These are phyloP conservation scores for Drosophila ananassae DNA, from an alignment of 1,140 invertebrate genomes.

Conservation along the genomic window DNA sequence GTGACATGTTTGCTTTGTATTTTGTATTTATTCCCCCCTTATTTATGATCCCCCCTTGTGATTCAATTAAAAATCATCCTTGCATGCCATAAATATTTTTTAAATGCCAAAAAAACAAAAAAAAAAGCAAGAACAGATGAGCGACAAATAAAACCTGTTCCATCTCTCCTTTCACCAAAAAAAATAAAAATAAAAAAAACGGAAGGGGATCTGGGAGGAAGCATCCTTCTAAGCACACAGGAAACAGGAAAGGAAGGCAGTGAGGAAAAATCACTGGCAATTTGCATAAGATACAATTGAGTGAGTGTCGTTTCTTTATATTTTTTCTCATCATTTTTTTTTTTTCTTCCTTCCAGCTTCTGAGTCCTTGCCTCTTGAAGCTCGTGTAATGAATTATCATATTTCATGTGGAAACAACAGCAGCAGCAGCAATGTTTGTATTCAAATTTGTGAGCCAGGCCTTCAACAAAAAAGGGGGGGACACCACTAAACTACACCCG, in stretches of 20 bases:
- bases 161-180: slow-evolving; percentile 30
- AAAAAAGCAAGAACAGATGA: slow-evolving; percentile 32
- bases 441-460: slow-evolving; percentile 53
- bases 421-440: slow-evolving; percentile 54
- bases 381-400: slow-evolving; percentile 82
- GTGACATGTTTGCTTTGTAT: slow-evolving; percentile 19
- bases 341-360: not conserved
- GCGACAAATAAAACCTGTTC: slow-evolving; percentile 21
- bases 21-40: slow-evolving; percentile 5
- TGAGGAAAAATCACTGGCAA: slow-evolving; percentile 81
- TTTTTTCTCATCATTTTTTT: slow-evolving; percentile 20
- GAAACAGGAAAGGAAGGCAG: slow-evolving; percentile 47
- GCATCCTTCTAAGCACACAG: slow-evolving; percentile 48
- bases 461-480: slow-evolving; percentile 24
- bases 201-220: slow-evolving; percentile 20
- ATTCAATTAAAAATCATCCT: slow-evolving; percentile 53
- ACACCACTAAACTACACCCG: slow-evolving; percentile 9
- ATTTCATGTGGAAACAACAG: slow-evolving; percentile 72
- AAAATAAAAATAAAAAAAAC: slow-evolving; percentile 15
- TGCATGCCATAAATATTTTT: slow-evolving; percentile 46
- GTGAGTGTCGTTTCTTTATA: slow-evolving; percentile 73
- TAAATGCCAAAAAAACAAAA: slow-evolving; percentile 24
- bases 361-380: slow-evolving; percentile 45
- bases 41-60: slow-evolving; percentile 41
- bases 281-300: slow-evolving; percentile 83